Evolutionary conservation across 2,797 vertebrate genomes (phyloP).

Genomic region (Betta splendens): DNA sequence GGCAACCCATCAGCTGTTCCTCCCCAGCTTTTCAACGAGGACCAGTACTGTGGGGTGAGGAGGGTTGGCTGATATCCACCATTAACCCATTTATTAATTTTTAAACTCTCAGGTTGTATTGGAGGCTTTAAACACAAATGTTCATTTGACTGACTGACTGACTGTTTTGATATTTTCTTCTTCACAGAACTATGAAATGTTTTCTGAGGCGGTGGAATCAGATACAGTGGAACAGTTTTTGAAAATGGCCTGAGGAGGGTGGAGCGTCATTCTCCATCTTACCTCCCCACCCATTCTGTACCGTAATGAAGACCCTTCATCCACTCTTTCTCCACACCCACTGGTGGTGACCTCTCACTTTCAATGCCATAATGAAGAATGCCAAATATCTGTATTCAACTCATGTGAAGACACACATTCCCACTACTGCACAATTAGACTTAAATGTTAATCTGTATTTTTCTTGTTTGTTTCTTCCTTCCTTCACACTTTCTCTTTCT

Average conservation of each 20-base stretch:
- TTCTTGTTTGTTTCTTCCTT: slow-evolving; percentile 21
- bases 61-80: not conserved
- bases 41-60: slow-evolving; percentile 95
- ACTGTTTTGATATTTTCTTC: not conserved
- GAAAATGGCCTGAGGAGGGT: slow-evolving; percentile 85
- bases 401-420: slow-evolving; percentile 64
- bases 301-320: slow-evolving; percentile 36
- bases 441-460: slow-evolving; percentile 43
- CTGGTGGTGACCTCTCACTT: slow-evolving; percentile 47
- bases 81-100: not conserved
- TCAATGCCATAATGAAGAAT: slow-evolving; percentile 77
- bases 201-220: slow-evolving; percentile 91
- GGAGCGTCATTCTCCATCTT: slow-evolving; percentile 16
- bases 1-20: slow-evolving; percentile 90
- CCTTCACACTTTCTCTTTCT: slow-evolving; percentile 25
- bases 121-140: too few relatives aligned
- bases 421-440: slow-evolving; percentile 37
- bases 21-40: slow-evolving; percentile 94
- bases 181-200: slow-evolving; percentile 89
- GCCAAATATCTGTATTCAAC: slow-evolving; percentile 76
- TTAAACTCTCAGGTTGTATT: not conserved
- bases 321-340: slow-evolving; percentile 48
- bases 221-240: slow-evolving; percentile 91
- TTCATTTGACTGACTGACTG: slow-evolving; percentile 3
- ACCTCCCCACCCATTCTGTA: slow-evolving; percentile 6